A percentile compares a stretch with the other conserved stretches of the same genome.
Conservation (phyloP, 1,140 invertebrate genomes). For the Musca vetustissima region DNA sequence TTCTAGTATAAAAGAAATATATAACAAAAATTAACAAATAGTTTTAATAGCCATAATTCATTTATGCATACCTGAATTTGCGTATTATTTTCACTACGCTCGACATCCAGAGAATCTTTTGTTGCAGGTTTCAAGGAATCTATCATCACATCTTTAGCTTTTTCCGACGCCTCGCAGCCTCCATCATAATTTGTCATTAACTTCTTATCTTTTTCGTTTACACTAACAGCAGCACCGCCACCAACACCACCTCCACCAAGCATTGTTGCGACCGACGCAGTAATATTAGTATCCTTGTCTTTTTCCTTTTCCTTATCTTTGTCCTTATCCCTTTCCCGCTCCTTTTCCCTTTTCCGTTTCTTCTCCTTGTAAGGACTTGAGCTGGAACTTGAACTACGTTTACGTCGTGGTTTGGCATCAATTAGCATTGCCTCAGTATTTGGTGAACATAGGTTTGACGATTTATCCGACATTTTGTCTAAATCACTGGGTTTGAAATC, state of each 20-base stretch:
- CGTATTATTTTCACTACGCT: conserved; percentile 7
- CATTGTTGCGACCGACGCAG: neutral
- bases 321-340: conserved; percentile 12
- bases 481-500: conserved; percentile 25
- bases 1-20: conserved; percentile 25
- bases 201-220: conserved; percentile 24
- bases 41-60: neutral
- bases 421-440: conserved; percentile 7
- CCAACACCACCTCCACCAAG: too few relatives aligned
- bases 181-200: neutral
- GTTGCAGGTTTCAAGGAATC: conserved; percentile 31
- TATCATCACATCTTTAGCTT: conserved; percentile 3
- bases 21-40: neutral
- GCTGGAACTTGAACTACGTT: conserved; percentile 50
- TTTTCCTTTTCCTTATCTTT: conserved; percentile 12
- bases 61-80: conserved; percentile 23
- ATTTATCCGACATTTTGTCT: neutral
- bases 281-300: conserved; percentile 9
- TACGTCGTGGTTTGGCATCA: conserved; percentile 37
- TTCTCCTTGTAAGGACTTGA: conserved; percentile 54
- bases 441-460: conserved; percentile 4
- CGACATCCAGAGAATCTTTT: conserved; percentile 35
- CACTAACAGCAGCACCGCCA: neutral
- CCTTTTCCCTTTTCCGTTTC: conserved; percentile 53
- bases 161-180: neutral